A percentile compares a stretch with the other conserved stretches of the same genome.
phyloP scores from a whole-genome alignment of 2,113 vertebrate genomes.

The Serinus canaria region DNA sequence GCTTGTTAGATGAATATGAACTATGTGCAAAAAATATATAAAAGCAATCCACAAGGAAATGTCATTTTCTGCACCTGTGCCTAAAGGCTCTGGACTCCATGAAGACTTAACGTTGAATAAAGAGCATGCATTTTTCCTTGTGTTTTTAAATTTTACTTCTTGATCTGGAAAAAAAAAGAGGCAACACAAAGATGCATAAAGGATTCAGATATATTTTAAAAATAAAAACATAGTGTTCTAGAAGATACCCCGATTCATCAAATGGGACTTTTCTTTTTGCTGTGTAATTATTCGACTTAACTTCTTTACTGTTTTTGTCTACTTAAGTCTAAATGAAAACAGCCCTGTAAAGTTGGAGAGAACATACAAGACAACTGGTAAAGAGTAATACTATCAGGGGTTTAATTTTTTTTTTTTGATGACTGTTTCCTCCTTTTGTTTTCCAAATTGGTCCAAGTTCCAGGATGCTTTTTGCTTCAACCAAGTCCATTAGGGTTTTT shows the following conservation, averaged over 20 bases:
- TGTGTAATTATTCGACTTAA: not conserved
- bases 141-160: not conserved
- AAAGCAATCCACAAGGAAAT: not conserved
- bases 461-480: not conserved
- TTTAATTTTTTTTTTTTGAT: not conserved
- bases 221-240: not conserved
- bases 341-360: not conserved
- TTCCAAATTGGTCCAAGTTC: not conserved
- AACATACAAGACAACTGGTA: not conserved
- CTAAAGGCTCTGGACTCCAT: not conserved
- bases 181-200: not conserved
- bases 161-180: not conserved
- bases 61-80: not conserved
- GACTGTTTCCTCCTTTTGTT: not conserved
- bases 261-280: not conserved
- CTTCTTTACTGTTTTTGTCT: not conserved
- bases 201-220: not conserved
- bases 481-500: not conserved
- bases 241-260: not conserved
- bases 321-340: not conserved
- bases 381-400: rapidly evolving
- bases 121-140: not conserved
- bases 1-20: not conserved
- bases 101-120: not conserved
- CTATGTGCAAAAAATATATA: not conserved